Percentiles rank a stretch among this genome's conserved stretches.
Evolutionary conservation across 2,888 invertebrate genomes (phyloP).

Genomic region (Callinectes sapidus): DNA sequence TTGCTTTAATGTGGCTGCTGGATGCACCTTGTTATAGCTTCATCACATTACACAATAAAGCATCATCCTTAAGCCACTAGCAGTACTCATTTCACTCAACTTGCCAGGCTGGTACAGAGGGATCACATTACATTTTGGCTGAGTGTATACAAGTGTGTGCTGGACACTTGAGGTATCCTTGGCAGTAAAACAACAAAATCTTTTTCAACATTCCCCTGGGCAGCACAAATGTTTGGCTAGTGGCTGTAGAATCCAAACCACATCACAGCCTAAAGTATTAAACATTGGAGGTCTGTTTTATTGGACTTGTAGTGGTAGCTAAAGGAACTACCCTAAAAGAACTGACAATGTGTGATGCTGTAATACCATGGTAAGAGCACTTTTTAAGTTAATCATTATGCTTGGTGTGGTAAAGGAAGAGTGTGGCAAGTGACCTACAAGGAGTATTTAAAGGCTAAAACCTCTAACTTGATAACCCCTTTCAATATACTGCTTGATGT

Average conservation of each 20-base stretch:
- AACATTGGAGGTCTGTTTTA: conserved; percentile 18
- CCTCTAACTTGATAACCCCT: neutral
- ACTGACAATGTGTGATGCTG: conserved; percentile 10
- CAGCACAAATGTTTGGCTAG: conserved; percentile 31
- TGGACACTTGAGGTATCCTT: neutral
- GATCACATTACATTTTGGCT: neutral
- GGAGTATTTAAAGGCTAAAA: neutral
- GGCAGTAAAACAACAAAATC: neutral
- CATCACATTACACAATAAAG: neutral
- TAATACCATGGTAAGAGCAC: neutral
- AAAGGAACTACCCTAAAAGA: neutral
- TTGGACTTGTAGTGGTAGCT: neutral
- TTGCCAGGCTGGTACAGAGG: neutral
- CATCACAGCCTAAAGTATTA: conserved; percentile 17
- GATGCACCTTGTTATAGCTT: neutral
- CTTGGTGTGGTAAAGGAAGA: neutral
- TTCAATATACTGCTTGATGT: neutral
- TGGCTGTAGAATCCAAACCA: neutral
- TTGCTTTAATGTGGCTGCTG: neutral
- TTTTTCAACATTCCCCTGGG: neutral
- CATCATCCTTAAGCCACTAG: neutral
- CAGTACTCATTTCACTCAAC: neutral
- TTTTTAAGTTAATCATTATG: conserved; percentile 21
- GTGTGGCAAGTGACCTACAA: neutral
- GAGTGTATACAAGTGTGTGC: neutral